Percentiles rank a stretch among this genome's conserved stretches.
Conservation (phyloP, 2,888 invertebrate genomes). For the Amiota communis region DNA sequence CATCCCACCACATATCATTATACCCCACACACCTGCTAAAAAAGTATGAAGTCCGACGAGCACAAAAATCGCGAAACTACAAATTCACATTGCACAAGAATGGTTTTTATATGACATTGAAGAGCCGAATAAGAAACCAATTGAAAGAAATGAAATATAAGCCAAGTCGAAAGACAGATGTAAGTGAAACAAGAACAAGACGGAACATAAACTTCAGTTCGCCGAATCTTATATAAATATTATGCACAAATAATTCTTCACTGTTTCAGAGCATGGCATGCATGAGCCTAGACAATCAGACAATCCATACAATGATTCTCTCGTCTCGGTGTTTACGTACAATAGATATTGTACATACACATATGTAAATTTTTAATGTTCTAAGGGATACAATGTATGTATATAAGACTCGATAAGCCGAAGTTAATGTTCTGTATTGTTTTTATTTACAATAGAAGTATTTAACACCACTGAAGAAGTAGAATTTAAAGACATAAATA, state of each 20-base stretch:
- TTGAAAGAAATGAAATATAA: conserved; percentile 75
- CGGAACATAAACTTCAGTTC: too few species aligned
- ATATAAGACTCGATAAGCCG: too few species aligned
- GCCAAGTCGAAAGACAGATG: conserved; percentile 58
- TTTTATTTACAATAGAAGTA: background rate
- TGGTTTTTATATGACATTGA: conserved; percentile 83
- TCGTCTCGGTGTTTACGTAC: too few species aligned
- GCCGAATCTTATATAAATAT: background rate
- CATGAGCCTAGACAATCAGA: too few species aligned
- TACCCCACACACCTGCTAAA: conserved; percentile 76
- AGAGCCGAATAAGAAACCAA: conserved; percentile 75
- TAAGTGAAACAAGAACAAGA: conserved; percentile 39
- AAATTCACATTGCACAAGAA: conserved; percentile 82
- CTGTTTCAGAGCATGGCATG: too few species aligned
- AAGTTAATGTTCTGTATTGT: too few species aligned
- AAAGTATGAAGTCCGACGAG: conserved; percentile 79
- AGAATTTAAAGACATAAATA: too few species aligned
- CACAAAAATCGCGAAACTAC: conserved; percentile 78
- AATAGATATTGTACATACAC: too few species aligned
- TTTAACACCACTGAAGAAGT: background rate
- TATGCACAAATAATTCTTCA: too few species aligned
- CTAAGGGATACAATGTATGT: too few species aligned
- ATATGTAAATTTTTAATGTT: too few species aligned
- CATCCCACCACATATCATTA: conserved; percentile 80
- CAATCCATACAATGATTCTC: too few species aligned